Conservation (phyloP, 1,140 invertebrate genomes). For the Atta texana region DNA sequence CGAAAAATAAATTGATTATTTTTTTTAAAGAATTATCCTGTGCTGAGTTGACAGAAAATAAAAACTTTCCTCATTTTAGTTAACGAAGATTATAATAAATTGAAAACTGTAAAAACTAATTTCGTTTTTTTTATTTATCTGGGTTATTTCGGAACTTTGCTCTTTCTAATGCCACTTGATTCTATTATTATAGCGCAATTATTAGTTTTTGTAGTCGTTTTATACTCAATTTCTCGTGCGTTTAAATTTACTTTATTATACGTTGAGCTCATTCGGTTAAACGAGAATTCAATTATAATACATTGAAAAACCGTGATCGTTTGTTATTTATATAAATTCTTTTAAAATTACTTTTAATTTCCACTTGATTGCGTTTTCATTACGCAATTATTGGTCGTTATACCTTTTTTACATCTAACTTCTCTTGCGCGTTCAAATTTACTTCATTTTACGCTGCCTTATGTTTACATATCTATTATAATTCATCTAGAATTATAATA, state of each 20-base stretch:
- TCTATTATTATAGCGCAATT: neutral
- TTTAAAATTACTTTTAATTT: neutral
- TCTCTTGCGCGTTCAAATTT: neutral
- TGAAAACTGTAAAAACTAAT: neutral
- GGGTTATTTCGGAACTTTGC: neutral
- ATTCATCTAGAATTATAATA: neutral
- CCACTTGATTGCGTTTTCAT: neutral
- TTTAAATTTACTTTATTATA: neutral
- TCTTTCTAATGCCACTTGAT: neutral
- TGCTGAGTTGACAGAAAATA: neutral
- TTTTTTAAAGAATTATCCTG: neutral
- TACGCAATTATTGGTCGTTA: neutral
- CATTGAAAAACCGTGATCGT: neutral
- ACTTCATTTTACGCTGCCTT: neutral
- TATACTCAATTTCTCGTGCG: neutral
- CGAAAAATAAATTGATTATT: neutral
- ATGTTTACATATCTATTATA: neutral
- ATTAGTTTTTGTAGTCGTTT: constrained; percentile 1
- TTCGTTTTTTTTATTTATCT: neutral
- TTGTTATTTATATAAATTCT: neutral
- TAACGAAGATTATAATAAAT: neutral
- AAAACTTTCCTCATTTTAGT: neutral
- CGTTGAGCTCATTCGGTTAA: neutral
- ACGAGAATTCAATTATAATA: constrained; percentile 20
- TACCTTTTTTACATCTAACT: neutral